Percentiles rank a stretch among this genome's conserved stretches.
phyloP scores from a whole-genome alignment of 2,113 vertebrate genomes.

The Gobius niger region DNA sequence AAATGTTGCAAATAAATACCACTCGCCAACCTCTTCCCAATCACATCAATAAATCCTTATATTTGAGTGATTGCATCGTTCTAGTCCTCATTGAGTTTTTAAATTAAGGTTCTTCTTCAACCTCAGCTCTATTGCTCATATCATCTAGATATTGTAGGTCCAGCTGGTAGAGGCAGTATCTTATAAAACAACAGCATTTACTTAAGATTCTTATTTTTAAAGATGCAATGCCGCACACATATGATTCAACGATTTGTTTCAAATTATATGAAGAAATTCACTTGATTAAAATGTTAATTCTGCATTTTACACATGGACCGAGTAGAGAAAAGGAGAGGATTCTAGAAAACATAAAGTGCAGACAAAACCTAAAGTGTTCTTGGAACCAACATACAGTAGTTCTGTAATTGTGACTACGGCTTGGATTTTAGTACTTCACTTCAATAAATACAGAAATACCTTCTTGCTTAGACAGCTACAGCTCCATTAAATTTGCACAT shows the following conservation, averaged over 20 bases:
- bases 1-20: slow-evolving; percentile 58
- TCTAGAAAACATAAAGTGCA: neutral
- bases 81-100: neutral
- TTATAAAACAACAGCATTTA: neutral
- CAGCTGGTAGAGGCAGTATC: neutral
- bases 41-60: neutral
- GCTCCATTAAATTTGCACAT: neutral
- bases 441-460: slow-evolving; percentile 1
- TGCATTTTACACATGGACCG: neutral
- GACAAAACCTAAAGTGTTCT: slow-evolving; percentile 1
- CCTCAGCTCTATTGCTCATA: neutral
- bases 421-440: neutral
- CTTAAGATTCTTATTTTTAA: neutral
- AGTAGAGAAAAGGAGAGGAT: neutral
- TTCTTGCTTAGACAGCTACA: neutral
- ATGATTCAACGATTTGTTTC: neutral
- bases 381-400: neutral
- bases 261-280: neutral
- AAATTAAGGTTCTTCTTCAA: neutral
- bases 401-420: neutral
- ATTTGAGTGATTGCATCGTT: neutral
- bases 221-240: neutral
- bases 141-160: neutral
- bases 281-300: neutral
- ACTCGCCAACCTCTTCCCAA: neutral